Base-by-base conservation (phyloP, 2,113 vertebrate genomes). In the Hystrix cristata region DNA sequence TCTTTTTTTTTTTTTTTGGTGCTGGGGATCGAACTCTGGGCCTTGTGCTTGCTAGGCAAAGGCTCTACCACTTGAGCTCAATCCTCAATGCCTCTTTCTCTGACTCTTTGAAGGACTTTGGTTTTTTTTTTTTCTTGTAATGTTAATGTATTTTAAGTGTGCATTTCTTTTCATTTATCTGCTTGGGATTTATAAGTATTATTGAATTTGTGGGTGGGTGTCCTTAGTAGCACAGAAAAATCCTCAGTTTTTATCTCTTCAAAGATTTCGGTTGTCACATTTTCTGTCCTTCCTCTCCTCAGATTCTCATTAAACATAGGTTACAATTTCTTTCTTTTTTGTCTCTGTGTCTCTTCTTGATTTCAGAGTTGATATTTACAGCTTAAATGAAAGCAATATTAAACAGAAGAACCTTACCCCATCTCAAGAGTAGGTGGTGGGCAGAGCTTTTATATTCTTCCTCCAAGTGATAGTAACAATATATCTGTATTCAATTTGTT, bases 81-180 rank as follows among this genome's bases (percentile, higher is more conserved):
- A 38, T 38, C 38, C 38, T 38, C 38, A 38, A 38, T 38, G 38
- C 38, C 38, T 62, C 16, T 74, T 92, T 76, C 76, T 69, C 10
- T 92, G 29, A 14, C 60, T 87, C 11, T 72, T 81, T 84, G 23
- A 91, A 91, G 65, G 38, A 59, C 6, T 43, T 38, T 48, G 46
- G 48, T 60, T 78, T 76, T 78, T 85, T n/a, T n/a, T 1, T 3
- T 51, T 92, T 60, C 74, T 4, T 65, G 12, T 92, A 38, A 87
- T 87, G 87, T 88, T 93, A 43, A 34, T 67, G 4, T 88, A 23
- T 31, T 8, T 72, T 76, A 57, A 74, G 1, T 87, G 3, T 86
- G 46, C 34, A 64, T 65, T 80, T 65, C 31, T 65, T 92, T 89
- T 90, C 60, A 82, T 74, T 74, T 94, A 55, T 91, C 64, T 87